These are phyloP conservation scores for Dendropsophus ebraccatus DNA, from an alignment of 2,113 vertebrate genomes.

Conservation along the genomic window DNA sequence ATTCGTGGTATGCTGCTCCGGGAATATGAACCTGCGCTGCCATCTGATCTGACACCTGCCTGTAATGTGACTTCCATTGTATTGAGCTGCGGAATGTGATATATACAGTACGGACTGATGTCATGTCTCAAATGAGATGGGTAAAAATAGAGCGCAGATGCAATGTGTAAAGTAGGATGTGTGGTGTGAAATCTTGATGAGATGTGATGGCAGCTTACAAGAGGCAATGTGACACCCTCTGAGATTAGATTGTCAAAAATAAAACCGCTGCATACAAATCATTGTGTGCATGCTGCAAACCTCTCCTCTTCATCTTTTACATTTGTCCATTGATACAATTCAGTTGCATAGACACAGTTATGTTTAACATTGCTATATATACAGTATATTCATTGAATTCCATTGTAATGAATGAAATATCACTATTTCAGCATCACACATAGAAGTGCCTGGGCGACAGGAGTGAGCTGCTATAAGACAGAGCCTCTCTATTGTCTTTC, in stretches of 20 bases:
- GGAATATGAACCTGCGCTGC: not conserved
- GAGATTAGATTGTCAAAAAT: constrained; percentile 24
- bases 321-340: not conserved
- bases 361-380: not conserved
- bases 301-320: not conserved
- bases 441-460: not conserved
- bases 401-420: not conserved
- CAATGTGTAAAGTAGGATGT: constrained; percentile 5
- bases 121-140: constrained; percentile 31
- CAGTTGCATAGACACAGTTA: not conserved
- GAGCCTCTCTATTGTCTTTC: too few species aligned
- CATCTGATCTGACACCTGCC: constrained; percentile 26
- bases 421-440: not conserved
- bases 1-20: not conserved
- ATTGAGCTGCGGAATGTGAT: constrained; percentile 1
- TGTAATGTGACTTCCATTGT: constrained; percentile 38
- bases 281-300: not conserved
- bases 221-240: constrained; percentile 20
- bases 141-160: constrained; percentile 44
- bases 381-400: not conserved
- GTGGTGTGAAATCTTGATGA: constrained; percentile 7
- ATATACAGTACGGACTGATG: not conserved
- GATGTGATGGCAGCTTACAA: constrained; percentile 32
- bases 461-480: not conserved
- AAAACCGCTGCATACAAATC: constrained; percentile 15